Base-by-base conservation (phyloP, 2,888 invertebrate genomes). In the Leucophenga maculata region DNA sequence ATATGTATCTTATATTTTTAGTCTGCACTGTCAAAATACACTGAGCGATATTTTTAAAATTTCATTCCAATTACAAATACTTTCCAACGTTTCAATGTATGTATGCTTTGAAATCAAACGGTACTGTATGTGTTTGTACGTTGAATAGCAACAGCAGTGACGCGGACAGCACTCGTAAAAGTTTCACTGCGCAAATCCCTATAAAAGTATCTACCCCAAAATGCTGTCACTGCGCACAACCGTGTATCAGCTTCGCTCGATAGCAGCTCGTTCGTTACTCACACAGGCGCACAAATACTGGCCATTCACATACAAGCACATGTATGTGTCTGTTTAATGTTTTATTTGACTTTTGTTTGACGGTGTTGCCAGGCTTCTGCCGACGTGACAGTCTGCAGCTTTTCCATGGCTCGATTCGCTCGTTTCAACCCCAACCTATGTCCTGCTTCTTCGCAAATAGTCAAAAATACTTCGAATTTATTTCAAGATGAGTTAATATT, bases 161-260 rank as follows among this genome's bases (percentile, higher is more conserved):
- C 54, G 26, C 31, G 16, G 31, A 55, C 44, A 54, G 57, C 55
- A 55, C 46, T 57, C 67, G 44, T 57, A 57, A 59, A 69, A 71
- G 69, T 71, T 85, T 82, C 86, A 86, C 81, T 86, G 86, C 86
- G 87, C 86, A 86, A 86, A 78, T 87, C 81, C 86, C 85, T 85
- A 83, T 79, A 85, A 87, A 87, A 85, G 84, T 87, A 86, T 87
- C 85, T 86, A 87, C 85, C 86, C 84, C 80, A 79, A 86, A 87
- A 86, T 82, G 84, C 86, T 84, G 85, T 80, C 81, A 86, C 78
- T 85, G 86, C 86, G 86, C 86, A 86, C 86, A 83, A 87, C 86
- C 86, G 1, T 60, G 68, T 64, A 69, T 69, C 54, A 4, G 66
- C 59, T 52, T 72, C 46, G 68, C 32, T 64, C 31, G 55, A 26